phyloP scores from a whole-genome alignment of 2,113 vertebrate genomes.

The Parus major region DNA sequence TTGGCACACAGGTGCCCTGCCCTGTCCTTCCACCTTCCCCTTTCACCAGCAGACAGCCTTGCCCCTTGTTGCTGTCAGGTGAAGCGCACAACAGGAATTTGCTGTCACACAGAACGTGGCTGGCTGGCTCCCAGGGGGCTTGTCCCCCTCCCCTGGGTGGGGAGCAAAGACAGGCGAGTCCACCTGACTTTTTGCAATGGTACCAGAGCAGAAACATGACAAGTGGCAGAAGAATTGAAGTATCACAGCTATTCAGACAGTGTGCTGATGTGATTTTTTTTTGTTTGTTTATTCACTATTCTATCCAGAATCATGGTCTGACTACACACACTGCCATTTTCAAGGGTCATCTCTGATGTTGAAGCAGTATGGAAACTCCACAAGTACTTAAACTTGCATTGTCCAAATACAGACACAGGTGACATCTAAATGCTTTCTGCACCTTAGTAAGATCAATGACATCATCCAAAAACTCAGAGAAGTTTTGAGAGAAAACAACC shows the following conservation, averaged over 20 bases:
- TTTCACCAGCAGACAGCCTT: background rate
- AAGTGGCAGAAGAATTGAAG: background rate
- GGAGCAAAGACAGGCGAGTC: rapidly evolving
- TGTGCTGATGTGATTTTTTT: background rate
- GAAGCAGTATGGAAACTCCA: background rate
- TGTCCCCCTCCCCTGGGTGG: background rate
- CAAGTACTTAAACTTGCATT: background rate
- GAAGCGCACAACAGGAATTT: rapidly evolving
- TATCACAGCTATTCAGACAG: background rate
- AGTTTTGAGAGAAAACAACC: background rate
- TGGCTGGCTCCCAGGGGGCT: background rate
- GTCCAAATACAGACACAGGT: background rate
- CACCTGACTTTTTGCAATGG: background rate
- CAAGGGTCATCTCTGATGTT: background rate
- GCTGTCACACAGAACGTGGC: background rate
- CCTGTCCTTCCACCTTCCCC: background rate
- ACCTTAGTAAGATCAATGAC: background rate
- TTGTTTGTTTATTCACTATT: background rate
- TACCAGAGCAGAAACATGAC: background rate
- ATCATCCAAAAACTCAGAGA: background rate
- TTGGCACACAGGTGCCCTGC: background rate
- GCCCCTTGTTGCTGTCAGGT: background rate
- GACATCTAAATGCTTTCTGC: background rate
- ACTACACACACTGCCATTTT: background rate
- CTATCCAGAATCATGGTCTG: background rate